phyloP scores from a whole-genome alignment of 1,140 invertebrate species.

The Oedothorax gibbosus region DNA sequence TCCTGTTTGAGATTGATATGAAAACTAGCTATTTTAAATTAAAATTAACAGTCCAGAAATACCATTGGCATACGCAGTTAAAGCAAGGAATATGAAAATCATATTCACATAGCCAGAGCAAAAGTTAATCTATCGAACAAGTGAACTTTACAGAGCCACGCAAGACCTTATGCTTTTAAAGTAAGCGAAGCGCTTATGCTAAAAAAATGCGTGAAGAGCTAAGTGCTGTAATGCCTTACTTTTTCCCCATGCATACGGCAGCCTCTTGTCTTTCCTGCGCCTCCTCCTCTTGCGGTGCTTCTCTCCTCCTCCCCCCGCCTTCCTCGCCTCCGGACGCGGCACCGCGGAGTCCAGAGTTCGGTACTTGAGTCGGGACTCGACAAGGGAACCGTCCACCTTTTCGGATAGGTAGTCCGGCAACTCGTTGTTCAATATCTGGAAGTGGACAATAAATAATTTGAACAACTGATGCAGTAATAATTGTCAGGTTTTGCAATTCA shows the following conservation, averaged over 20 bases:
- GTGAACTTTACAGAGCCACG: no score
- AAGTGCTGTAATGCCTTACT: neutral
- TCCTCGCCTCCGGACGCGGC: slow-evolving; percentile 60
- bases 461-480: neutral
- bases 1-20: no score
- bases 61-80: no score
- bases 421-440: slow-evolving; percentile 67
- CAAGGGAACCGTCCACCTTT: slow-evolving; percentile 28
- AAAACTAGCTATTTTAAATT: no score
- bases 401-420: slow-evolving; percentile 66
- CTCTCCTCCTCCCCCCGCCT: slow-evolving; percentile 7
- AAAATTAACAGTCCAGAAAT: no score
- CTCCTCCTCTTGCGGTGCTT: slow-evolving; percentile 65
- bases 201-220: no score
- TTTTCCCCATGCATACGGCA: slow-evolving; percentile 55
- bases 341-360: slow-evolving; percentile 62
- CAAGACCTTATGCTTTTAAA: no score
- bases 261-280: slow-evolving; percentile 61
- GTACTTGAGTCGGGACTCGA: slow-evolving; percentile 30
- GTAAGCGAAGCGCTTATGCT: no score
- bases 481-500: no score
- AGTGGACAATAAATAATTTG: neutral
- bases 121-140: no score
- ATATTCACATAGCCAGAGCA: no score
- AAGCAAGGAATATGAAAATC: no score